A percentile compares a stretch with the other conserved stretches of the same genome.
phyloP scores from a whole-genome alignment of 2,113 vertebrate genomes.

The Lycaon pictus region DNA sequence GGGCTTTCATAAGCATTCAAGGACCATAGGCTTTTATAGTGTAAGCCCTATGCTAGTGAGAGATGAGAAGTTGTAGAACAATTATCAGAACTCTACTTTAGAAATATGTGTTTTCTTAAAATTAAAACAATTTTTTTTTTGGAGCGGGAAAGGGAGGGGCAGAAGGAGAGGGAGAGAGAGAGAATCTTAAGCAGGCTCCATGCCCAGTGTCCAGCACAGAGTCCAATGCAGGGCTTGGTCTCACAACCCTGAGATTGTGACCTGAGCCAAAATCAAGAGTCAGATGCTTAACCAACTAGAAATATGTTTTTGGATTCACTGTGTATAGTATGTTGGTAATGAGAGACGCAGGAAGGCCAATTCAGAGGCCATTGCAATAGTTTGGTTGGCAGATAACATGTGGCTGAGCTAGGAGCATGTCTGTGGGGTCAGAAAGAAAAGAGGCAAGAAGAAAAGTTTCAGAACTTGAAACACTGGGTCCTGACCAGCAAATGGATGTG shows the following conservation, averaged over 20 bases:
- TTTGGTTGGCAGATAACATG: background rate
- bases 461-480: background rate
- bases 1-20: background rate
- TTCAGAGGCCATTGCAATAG: background rate
- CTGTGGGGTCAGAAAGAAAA: background rate
- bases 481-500: background rate
- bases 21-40: background rate
- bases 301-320: background rate
- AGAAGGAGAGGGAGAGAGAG: background rate
- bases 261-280: background rate
- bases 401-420: background rate
- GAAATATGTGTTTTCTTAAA: background rate
- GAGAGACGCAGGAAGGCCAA: background rate
- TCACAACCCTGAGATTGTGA: background rate
- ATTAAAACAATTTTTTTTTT: background rate
- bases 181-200: background rate
- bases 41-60: background rate
- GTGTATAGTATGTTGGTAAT: background rate
- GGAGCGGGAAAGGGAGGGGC: background rate
- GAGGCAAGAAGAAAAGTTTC: background rate
- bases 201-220: background rate
- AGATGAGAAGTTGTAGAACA: background rate
- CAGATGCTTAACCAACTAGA: background rate
- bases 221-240: fast-evolving
- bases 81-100: background rate